phyloP scores from a whole-genome alignment of 2,888 invertebrate species.

The Aplocera efformata region DNA sequence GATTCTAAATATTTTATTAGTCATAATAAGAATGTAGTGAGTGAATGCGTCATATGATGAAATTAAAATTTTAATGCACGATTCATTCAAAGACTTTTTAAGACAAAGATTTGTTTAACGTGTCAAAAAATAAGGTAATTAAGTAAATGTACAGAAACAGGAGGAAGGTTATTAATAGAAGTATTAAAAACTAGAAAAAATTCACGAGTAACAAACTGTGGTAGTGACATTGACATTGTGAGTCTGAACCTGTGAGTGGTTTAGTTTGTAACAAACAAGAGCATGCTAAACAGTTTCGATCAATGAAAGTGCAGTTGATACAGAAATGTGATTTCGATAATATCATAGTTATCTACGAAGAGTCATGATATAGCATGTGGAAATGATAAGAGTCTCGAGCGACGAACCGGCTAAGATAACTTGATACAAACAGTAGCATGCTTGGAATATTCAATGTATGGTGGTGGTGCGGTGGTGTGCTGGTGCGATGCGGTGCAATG shows the following conservation, averaged over 20 bases:
- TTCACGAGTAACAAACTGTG: conserved; percentile 31
- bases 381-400: conserved; percentile 11
- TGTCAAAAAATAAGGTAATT: no score
- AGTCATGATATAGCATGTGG: conserved; percentile 8
- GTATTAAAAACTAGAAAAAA: conserved; percentile 2
- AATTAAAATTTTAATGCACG: no score
- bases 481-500: conserved; percentile 19
- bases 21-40: no score
- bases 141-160: background rate
- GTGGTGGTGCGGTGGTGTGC: no score
- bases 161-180: background rate
- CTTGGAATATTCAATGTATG: conserved; percentile 15
- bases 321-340: conserved; percentile 1
- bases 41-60: no score
- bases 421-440: conserved; percentile 14
- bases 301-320: conserved; percentile 13
- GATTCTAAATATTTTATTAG: background rate
- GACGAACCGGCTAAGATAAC: conserved; percentile 17
- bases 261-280: conserved; percentile 12
- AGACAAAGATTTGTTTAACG: no score
- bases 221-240: conserved; percentile 60
- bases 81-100: no score
- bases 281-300: conserved; percentile 3
- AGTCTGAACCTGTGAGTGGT: conserved; percentile 32
- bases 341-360: background rate